Evolutionary conservation across 2,113 vertebrate species (phyloP).

Genomic region (Anthoscopus minutus): DNA sequence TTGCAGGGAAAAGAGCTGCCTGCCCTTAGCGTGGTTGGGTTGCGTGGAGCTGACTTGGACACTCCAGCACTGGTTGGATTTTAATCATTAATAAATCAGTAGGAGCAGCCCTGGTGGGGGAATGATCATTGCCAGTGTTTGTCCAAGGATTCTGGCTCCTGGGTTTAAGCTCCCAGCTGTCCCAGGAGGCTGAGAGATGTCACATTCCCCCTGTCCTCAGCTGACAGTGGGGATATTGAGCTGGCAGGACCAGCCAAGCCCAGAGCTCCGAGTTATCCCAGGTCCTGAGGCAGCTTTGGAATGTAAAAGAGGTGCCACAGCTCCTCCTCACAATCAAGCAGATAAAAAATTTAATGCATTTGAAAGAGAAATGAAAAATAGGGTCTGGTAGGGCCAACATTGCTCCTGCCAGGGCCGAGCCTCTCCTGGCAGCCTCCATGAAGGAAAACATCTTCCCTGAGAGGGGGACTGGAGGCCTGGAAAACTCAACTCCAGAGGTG

Average conservation of each 20-base stretch:
- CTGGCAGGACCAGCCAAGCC: not conserved
- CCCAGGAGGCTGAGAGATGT: not conserved
- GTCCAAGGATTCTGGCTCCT: not conserved
- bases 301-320: slow-evolving; percentile 26
- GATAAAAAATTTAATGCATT: slow-evolving; percentile 25
- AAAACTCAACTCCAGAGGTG: not conserved
- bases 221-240: not conserved
- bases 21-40: not conserved
- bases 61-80: not conserved
- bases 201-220: not conserved
- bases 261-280: not conserved
- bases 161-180: not conserved
- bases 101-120: not conserved
- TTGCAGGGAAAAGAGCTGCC: not conserved
- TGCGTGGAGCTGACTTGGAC: not conserved
- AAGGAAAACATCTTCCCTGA: not conserved
- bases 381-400: not conserved
- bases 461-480: not conserved
- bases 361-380: slow-evolving; percentile 36
- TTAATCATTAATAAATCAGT: not conserved
- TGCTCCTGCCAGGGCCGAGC: not conserved
- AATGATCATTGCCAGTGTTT: not conserved
- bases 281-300: not conserved
- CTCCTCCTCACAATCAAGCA: not conserved
- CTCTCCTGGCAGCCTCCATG: not conserved